phyloP scores from a whole-genome alignment of 2,797 vertebrate genomes.

The Peromyscus eremicus region DNA sequence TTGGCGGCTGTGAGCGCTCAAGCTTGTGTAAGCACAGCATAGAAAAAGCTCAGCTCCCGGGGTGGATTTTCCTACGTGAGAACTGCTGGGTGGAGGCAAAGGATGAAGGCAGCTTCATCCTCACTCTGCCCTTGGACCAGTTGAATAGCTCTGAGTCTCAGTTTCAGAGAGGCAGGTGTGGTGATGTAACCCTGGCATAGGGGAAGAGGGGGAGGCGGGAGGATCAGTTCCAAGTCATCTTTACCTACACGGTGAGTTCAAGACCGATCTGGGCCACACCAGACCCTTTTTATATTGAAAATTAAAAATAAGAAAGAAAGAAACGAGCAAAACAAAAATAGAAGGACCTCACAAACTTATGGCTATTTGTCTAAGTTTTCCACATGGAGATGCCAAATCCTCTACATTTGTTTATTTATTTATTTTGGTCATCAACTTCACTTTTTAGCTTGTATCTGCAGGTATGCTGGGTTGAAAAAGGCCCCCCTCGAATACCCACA shows the following conservation, averaged over 20 bases:
- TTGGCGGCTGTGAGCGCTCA: background rate
- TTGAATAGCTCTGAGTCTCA: background rate
- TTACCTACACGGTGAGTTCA: background rate
- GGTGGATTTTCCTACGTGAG: background rate
- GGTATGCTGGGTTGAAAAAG: background rate
- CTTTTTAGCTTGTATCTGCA: background rate
- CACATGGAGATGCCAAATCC: background rate
- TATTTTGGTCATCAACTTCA: background rate
- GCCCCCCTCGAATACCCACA: fast-evolving
- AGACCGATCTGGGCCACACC: background rate
- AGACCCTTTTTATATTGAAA: background rate
- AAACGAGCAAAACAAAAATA: background rate
- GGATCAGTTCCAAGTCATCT: background rate
- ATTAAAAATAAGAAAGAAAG: background rate
- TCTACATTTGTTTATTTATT: no score
- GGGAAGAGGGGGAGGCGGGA: background rate
- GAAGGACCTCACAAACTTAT: background rate
- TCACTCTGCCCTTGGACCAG: background rate
- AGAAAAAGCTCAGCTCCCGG: background rate
- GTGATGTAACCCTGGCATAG: background rate
- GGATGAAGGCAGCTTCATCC: background rate
- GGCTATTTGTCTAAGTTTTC: background rate
- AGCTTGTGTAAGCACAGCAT: fast-evolving
- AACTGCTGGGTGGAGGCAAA: background rate
- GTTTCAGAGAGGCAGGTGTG: background rate